Evolutionary conservation across 2,888 invertebrate species (phyloP).

Genomic region (Morinoia aosen): DNA sequence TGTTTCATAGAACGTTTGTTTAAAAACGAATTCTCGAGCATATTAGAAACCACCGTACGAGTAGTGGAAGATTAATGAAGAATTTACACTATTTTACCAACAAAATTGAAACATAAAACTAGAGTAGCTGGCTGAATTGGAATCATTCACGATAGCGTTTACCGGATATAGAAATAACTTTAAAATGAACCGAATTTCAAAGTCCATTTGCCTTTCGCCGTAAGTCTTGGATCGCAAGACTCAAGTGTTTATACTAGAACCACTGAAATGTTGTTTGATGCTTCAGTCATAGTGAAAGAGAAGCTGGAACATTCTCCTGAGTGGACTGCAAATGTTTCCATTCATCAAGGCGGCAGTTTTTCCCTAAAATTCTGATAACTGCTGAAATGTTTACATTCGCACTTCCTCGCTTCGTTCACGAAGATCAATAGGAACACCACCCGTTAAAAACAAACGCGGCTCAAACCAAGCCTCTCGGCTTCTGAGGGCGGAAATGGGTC

Average conservation of each 20-base stretch:
- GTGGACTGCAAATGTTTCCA: not conserved
- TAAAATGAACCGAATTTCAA: not conserved
- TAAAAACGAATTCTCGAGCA: too few relatives aligned
- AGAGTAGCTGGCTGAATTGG: not conserved
- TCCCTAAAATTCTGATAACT: not conserved
- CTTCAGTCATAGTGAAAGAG: not conserved
- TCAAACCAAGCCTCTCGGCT: not conserved
- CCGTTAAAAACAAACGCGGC: not conserved
- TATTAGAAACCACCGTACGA: too few relatives aligned
- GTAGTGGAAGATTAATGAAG: too few relatives aligned
- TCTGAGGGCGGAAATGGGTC: too few relatives aligned
- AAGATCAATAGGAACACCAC: too few relatives aligned
- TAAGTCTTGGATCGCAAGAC: not conserved
- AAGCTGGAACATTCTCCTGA: not conserved
- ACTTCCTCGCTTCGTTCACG: not conserved
- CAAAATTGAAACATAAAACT: not conserved
- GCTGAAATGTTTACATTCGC: not conserved
- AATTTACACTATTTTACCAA: not conserved
- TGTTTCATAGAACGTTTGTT: too few relatives aligned
- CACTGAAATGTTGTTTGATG: not conserved
- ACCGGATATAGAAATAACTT: not conserved
- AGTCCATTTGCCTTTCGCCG: not conserved
- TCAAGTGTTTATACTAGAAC: not conserved
- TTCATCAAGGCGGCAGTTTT: not conserved
- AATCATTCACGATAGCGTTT: not conserved